Base-by-base conservation (phyloP, 2,113 vertebrate genomes). In the Sinocyclocheilus maitianheensis region DNA sequence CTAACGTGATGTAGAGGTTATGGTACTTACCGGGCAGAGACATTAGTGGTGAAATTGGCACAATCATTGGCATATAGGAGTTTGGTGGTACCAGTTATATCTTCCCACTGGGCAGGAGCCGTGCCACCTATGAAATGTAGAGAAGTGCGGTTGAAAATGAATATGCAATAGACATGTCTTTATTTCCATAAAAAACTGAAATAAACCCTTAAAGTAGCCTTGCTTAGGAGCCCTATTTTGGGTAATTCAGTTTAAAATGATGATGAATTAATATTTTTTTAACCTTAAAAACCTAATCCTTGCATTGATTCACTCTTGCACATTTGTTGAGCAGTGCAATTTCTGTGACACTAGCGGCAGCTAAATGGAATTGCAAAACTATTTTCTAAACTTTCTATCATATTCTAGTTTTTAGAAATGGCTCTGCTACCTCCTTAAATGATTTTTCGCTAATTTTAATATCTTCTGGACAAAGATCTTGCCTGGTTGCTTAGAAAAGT, bases 51-150 rank as follows among this genome's bases (percentile, higher is more conserved):
- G 82, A 99, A 99, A 91, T 95, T 97, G 88, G 97, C 98, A 26
- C 97, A 99, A 79, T 97, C 96, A 0, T 96, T 96, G 85, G 97
- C 93, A 24, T 99, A 99, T 9, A 96, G 9, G 1, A 99, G 95
- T 90, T 98, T 99, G 16, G 98, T 99, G 75, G 98, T 99, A 85
- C 98, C 98, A 0, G 98, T 99, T 88, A 99, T 99, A 84, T 99
- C 98, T 90, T 99, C 98, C 98, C 98, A 99, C 83, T 99, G 97
- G 46, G 98, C 97, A 77, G 96, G 95, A 8, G 96, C 97, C 30
- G 97, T 99, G 46, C 98, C 98, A 87, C 98, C 98, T 99, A 87
- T 77, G 88, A 80, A 81, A 77, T 84, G 18, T 82, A 9, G 3
- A 77, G 46, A 43, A 37, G 37, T 37, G 37, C 5, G 37, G 37